phyloP scores from a whole-genome alignment of 2,797 vertebrate species.

The Sebastes alutus region DNA sequence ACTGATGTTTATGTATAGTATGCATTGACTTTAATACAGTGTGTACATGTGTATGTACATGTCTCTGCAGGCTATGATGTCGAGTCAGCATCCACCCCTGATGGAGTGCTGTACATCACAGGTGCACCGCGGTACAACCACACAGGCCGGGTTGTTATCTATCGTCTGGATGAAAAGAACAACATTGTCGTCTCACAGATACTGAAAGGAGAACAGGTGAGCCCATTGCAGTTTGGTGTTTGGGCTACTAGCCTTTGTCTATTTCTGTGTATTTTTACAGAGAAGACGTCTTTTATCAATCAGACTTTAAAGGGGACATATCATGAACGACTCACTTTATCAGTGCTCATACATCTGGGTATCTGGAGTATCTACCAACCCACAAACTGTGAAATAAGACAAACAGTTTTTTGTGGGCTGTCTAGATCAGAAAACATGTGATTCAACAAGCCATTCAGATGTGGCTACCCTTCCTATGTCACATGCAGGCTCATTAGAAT shows the following conservation, averaged over 20 bases:
- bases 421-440: no score
- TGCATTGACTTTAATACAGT: neutral
- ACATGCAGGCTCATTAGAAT: no score
- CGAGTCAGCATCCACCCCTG: constrained; percentile 86
- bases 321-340: no score
- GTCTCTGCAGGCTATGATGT: constrained; percentile 90
- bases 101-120: constrained; percentile 88
- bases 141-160: constrained; percentile 92
- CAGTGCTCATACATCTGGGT: no score
- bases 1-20: neutral
- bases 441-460: no score
- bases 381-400: no score
- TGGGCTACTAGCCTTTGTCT: neutral
- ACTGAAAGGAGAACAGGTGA: constrained; percentile 93
- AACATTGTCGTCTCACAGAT: constrained; percentile 84
- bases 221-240: neutral
- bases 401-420: no score
- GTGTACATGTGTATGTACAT: neutral
- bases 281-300: neutral
- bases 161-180: constrained; percentile 79
- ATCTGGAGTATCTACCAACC: no score
- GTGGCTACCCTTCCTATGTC: no score
- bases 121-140: constrained; percentile 97
- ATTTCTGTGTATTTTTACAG: neutral
- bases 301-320: no score